Percentiles rank a stretch among this genome's conserved stretches.
These are phyloP conservation scores for Crotalus horridus DNA, from an alignment of 2,113 vertebrate genomes.

Conservation along the genomic window DNA sequence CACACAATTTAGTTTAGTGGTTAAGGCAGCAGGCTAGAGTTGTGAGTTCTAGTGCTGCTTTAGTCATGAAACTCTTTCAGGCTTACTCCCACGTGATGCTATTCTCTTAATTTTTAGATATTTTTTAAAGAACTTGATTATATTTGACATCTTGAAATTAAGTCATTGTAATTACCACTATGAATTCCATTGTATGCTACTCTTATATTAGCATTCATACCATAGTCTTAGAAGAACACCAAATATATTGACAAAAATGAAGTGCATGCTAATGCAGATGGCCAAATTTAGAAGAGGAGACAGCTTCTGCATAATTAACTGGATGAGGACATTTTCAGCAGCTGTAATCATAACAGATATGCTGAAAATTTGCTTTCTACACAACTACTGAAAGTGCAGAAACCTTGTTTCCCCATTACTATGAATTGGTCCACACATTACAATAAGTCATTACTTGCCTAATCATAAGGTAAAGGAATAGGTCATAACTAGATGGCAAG, in stretches of 20 bases:
- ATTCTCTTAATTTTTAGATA: background rate
- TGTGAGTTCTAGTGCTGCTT: background rate
- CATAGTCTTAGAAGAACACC: background rate
- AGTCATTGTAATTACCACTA: background rate
- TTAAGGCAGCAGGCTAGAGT: background rate
- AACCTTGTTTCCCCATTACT: background rate
- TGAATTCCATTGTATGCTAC: background rate
- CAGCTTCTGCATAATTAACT: background rate
- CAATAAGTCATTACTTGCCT: background rate
- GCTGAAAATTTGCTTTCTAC: background rate
- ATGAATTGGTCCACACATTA: background rate
- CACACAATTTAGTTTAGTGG: background rate
- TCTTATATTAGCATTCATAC: background rate
- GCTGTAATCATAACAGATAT: background rate
- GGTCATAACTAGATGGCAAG: background rate
- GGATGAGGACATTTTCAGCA: background rate
- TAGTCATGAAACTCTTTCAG: background rate
- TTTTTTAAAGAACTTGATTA: background rate
- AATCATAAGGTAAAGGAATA: background rate
- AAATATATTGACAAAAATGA: background rate
- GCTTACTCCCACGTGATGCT: background rate
- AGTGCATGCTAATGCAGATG: background rate
- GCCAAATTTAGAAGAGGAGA: background rate
- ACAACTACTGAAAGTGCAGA: background rate
- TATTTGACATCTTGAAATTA: background rate